Evolutionary conservation across 2,797 vertebrate genomes (phyloP), one percentile per base, ranked within the genome.

Genomic region (Danio choprae): DNA sequence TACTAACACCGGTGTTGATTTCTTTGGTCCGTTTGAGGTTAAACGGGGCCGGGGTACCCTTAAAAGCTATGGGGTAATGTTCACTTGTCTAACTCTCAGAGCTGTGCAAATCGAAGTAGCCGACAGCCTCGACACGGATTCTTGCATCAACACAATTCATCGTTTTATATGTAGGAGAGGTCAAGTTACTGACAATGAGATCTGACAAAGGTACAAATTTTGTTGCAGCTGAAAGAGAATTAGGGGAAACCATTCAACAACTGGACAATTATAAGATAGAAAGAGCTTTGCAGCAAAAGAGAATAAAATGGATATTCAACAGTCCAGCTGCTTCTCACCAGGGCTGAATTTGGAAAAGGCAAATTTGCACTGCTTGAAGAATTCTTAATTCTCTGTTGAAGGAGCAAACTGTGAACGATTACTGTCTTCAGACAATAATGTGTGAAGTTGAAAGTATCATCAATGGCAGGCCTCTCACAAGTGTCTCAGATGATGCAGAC

Each of bases 301-400:
- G 67, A 53, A 81, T 77, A 11, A 81, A 70, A 38, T 70, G 72
- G 79, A 74, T 75, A 53, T 75, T 76, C 38, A 81, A 81, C 40
- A 75, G 72, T 44, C 73, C 55, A 12, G 64, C 63, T 7, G 73
- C 64, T 44, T 81, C 65, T 6, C 80, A 77, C 7, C 65, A 71
- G 11, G 58, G 74, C 3, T 58, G 67, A 38, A 48, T 82, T 64
- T 77, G 58, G 58, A 74, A 77, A 64, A 77, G 68, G 58, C 58
- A 71, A 40, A 72, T 81, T 38, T 5, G 15, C 2, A 77, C 67
- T 41, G 41, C 46, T 11, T 13, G 58, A 71, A 78, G 50, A 65
- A 78, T 67, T 13, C 81, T 79, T 4, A 67, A 38, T 18, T 48
- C 69, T 20, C 59, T 74, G 29, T 10, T 74, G 75, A 82, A 79